These are phyloP conservation scores for Sycophila sp. DNA, from an alignment of 1,140 invertebrate genomes.

Conservation along the genomic window DNA sequence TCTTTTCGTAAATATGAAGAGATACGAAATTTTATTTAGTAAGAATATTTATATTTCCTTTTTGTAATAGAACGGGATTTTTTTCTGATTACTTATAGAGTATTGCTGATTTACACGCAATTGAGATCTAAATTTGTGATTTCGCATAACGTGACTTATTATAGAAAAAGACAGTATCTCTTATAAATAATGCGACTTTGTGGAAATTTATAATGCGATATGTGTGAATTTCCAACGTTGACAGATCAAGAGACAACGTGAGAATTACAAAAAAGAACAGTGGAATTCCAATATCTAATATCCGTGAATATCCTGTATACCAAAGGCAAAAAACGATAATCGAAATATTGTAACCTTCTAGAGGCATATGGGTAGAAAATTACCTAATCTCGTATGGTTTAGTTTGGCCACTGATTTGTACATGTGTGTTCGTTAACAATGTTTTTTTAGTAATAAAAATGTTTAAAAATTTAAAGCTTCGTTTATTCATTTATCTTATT, in stretches of 20 bases:
- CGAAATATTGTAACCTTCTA: constrained; percentile 60
- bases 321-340: constrained; percentile 54
- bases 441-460: constrained; percentile 63
- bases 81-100: too few species aligned
- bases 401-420: constrained; percentile 61
- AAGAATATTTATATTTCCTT: too few species aligned
- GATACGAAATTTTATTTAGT: too few species aligned
- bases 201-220: not conserved
- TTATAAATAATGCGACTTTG: not conserved
- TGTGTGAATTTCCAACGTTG: constrained; percentile 18
- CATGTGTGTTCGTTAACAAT: constrained; percentile 63
- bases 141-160: not conserved
- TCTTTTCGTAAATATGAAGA: too few species aligned
- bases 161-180: not conserved
- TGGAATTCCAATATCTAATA: constrained; percentile 52
- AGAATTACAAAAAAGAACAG: constrained; percentile 39
- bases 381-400: constrained; percentile 60
- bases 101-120: too few species aligned
- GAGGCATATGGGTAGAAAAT: constrained; percentile 55
- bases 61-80: constrained; percentile 4
- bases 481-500: too few species aligned
- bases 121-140: too few species aligned
- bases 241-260: constrained; percentile 11
- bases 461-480: constrained; percentile 39
- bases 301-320: constrained; percentile 59